Conservation (phyloP, 37 sponge, comb jelly and placozoan species). For the Axinella damicornis region DNA sequence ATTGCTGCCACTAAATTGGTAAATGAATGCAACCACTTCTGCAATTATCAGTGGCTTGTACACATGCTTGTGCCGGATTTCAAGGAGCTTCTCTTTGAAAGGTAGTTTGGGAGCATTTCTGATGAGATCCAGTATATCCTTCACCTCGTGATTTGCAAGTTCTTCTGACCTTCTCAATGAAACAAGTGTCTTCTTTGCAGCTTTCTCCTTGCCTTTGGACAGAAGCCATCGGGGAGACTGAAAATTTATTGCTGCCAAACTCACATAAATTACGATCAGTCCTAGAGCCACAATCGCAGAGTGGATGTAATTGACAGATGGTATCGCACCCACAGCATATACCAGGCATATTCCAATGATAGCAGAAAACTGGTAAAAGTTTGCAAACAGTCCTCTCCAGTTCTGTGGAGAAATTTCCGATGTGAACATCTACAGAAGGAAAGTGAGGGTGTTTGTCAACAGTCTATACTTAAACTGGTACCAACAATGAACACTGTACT, state of each 20-base stretch:
- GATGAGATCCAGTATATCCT: background rate
- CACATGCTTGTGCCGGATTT: too few species aligned
- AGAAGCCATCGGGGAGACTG: constrained; percentile 1
- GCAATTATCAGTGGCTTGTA: constrained; percentile 1
- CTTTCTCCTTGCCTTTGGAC: background rate
- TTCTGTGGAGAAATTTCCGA: background rate
- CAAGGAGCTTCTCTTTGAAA: too few species aligned
- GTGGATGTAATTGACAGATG: background rate
- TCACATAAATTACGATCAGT: background rate
- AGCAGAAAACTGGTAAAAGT: background rate
- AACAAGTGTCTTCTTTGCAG: background rate
- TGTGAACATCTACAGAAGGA: background rate
- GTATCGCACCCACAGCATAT: background rate
- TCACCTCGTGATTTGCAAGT: background rate
- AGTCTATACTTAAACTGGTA: background rate
- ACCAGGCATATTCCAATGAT: background rate
- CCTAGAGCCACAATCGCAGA: background rate
- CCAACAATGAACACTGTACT: too few species aligned
- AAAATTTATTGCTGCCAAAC: background rate
- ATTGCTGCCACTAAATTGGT: constrained; percentile 63
- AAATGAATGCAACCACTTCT: constrained; percentile 26
- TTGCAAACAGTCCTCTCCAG: background rate
- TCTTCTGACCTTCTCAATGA: background rate
- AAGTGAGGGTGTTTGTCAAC: too few species aligned
- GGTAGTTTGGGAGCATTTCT: too few species aligned